Base-by-base conservation (phyloP, 1,140 invertebrate species). In the Lordiphosa mommai region DNA sequence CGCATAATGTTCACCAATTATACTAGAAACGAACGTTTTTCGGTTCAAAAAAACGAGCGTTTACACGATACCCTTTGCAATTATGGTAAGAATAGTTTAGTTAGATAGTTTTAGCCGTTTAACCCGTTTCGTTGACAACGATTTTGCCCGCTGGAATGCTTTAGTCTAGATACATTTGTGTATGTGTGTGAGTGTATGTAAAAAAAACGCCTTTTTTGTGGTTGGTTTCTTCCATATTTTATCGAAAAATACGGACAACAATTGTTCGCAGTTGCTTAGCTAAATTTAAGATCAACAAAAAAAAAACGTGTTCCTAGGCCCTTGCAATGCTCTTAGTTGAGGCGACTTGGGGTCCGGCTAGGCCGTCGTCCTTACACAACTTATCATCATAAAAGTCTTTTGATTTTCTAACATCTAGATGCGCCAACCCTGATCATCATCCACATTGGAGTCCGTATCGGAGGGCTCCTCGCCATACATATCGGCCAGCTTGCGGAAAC, bases 391-490 rank as follows among this genome's bases (percentile, higher is more conserved):
- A 77, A 82, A 82, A 82, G 76, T 82, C 76, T 82, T 82, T 82
- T 82, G 34, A 53, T 61, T 74, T 61, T 47, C 51, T 43, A 7
- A 30, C 9, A 20, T 12, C 70, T 67, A 88, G 47, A 88, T 88
- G 55, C 87, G 82, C 88, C 88, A 89, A 48, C 80, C 88, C 64
- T 89, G 88, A 36, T 89, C 88, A 50, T 89, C 88, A 47, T 89
- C 88, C 30, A 86, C 88, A 64, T 88, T 88, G 38, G 88, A 89
- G 27, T 89, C 88, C 1, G 85, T 88, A 74, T 97, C 95, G 73
- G 94, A 95, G 9, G 96, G 94, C 61, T 95, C 94, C 80, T 96
- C 95, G 9, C 96, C 96, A 89, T 99, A 99, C 96, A 99, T 98
- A 84, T 99, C 96, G 5, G 98, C 97, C 48, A 99, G 91, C 86